These are phyloP conservation scores for Mayetiola destructor DNA, from an alignment of 2,888 invertebrate species.

Conservation along the genomic window DNA sequence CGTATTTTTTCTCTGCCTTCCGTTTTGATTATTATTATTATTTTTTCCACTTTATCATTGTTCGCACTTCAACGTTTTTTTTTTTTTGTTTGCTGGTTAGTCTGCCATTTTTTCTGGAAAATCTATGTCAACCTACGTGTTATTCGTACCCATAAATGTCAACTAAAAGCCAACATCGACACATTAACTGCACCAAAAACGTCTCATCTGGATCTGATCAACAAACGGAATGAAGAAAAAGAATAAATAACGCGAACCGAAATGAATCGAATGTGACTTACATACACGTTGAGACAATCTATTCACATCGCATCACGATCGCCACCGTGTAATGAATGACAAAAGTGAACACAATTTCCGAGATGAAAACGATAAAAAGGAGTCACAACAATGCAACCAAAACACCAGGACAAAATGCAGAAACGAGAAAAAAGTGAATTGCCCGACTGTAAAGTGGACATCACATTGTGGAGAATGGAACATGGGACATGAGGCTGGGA, in stretches of 20 bases:
- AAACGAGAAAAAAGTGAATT: neutral
- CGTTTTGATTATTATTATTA: neutral
- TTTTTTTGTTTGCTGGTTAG: neutral
- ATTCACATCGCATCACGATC: slow-evolving; percentile 9
- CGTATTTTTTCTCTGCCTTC: no score
- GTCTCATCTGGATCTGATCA: neutral
- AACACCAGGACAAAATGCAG: neutral
- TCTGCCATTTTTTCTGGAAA: neutral
- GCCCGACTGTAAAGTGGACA: slow-evolving; percentile 6
- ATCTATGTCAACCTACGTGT: slow-evolving; percentile 10
- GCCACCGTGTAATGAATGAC: slow-evolving; percentile 3
- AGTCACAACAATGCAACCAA: neutral
- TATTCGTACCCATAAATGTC: slow-evolving; percentile 9
- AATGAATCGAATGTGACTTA: no score
- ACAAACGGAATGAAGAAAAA: no score
- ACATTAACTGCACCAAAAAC: slow-evolving; percentile 4
- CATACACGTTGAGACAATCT: slow-evolving; percentile 8
- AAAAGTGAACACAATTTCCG: neutral
- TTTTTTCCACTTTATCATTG: neutral
- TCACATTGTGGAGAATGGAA: no score
- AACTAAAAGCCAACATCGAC: slow-evolving; percentile 7
- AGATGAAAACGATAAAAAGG: neutral
- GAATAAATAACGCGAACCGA: neutral
- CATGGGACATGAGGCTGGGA: no score
- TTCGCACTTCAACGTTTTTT: neutral